Base-by-base conservation (phyloP, 1,140 invertebrate genomes). In the Mesaphorura yosii region DNA sequence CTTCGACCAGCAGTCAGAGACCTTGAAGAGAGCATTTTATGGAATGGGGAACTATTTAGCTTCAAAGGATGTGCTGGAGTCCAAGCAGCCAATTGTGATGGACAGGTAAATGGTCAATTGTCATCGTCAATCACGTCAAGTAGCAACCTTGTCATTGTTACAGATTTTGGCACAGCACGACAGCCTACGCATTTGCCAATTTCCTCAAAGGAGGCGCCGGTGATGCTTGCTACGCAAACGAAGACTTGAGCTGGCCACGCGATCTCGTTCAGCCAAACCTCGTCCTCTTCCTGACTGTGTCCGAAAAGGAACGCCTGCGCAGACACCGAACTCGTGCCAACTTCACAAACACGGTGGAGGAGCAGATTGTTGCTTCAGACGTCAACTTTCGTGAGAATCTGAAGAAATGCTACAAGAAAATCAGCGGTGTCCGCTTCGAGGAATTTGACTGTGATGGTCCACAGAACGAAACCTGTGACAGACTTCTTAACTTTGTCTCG, bases 101-200 rank as follows among this genome's bases (percentile, higher is more conserved):
- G 60, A 62, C 31, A 56, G 60, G 59, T 58, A 48, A 49, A 10
- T 29, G 40, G 3, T 27, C n/a, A n/a, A n/a, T n/a, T n/a, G n/a
- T 25, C 20, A 46, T 25, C 7, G 19, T 46, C 5, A 46, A 27
- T 12, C 44, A 12, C 19, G 10, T 25, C 12, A 25, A 19, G 28
- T 5, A 26, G 10, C 6, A 12, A 27, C 25, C 20, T 26, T 34
- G 5, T 4, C 19, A 31, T 14, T 23, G 37, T 47, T 2, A 26
- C n/a, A 62, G 60, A 37, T 62, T 40, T 44, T 62, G 60, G 60
- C 57, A 59, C 29, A 59, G 57, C 41, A 62, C 60, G 2, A 47
- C 52, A 15, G 57, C 60, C 0, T 62, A 59, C 51, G 55, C 51
- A 3, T 4, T 55, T 26, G 60, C 56, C 10, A 40, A 59, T 40